Base-by-base conservation (phyloP, 2,797 vertebrate genomes). In the Heteromormyrus szaboi region DNA sequence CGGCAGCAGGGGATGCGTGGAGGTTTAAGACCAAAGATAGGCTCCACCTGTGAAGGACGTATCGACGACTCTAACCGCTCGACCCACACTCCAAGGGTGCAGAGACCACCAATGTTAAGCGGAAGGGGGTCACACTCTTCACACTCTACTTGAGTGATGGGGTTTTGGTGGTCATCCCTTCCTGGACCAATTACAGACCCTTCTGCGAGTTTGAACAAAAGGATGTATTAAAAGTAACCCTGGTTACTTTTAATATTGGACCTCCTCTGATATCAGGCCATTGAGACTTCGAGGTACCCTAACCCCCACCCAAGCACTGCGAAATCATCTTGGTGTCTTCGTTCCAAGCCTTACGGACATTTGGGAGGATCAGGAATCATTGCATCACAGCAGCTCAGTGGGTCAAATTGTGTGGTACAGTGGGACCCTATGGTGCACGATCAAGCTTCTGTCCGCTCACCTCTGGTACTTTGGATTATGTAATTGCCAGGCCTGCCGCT, bases 121-220 rank as follows among this genome's bases (percentile, higher is more conserved):
- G 87, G 90, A 93, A 92, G 79, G 93, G 91, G 92, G 92, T 93
- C 93, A 92, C 17, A 0, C 62, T 22, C 3, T 89, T 89, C 88
- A 33, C 2, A 84, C 91, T 89, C n/a, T 88, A 90, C 90, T 91
- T 91, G 88, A 86, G 48, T 41, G 0, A 62, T 92, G 89, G 91
- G 19, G 62, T 0, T 59, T 86, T 89, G 54, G 11, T 87, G 86
- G 22, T 37, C 68, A 14, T n/a, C 44, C 29, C 41, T 54, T 50
- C 19, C 62, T 9, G 46, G 56, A 68, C 22, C 22, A 37, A 19
- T 22, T 19, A 59, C 5, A 29, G 72, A 22, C 29, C 44, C 11
- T 83, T 29, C 59, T 48, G 29, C 2, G 48, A 72, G 19, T 22
- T 12, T 72, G 56, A 53, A 59, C 81, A 25, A 85, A 85, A 51